These are phyloP conservation scores for Rousettus madagascariensis DNA, from an alignment of 2,797 vertebrate genomes.

Conservation along the genomic window DNA sequence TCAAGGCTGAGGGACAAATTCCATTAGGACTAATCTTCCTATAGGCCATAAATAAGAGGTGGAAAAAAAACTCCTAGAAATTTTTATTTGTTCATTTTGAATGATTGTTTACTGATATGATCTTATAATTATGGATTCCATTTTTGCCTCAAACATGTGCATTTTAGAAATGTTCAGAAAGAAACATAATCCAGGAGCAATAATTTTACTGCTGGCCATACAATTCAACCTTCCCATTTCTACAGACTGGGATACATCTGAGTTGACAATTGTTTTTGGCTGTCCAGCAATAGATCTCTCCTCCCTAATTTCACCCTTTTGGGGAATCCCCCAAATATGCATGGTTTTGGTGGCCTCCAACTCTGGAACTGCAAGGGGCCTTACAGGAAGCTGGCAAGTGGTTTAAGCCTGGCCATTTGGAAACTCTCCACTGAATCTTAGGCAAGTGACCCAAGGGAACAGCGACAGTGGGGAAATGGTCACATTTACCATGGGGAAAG, in stretches of 20 bases:
- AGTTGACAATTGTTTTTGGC: conserved; percentile 5
- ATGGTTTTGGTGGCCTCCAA: not conserved
- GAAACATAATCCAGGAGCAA: conserved; percentile 16
- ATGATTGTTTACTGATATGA: conserved; percentile 37
- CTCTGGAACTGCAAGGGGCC: not conserved
- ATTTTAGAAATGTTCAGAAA: conserved; percentile 38
- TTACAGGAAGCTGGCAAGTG: conserved; percentile 22
- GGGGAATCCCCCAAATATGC: not conserved
- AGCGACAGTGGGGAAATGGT: not conserved
- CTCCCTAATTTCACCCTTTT: not conserved
- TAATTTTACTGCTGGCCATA: conserved; percentile 31
- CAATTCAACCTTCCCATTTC: conserved; percentile 4
- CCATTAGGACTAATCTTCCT: not conserved
- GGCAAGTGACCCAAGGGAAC: not conserved
- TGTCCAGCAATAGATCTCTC: not conserved
- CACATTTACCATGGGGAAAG: not conserved
- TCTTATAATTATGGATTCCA: not conserved
- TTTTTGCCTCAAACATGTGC: conserved; percentile 7
- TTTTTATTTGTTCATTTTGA: conserved; percentile 41
- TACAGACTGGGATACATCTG: not conserved
- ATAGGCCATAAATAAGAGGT: not conserved
- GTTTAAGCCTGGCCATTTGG: not conserved
- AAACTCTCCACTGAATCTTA: conserved; percentile 26
- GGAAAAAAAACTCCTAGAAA: not conserved
- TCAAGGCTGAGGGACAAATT: conserved; percentile 30